A percentile compares a stretch with the other conserved stretches of the same genome.
Conservation (phyloP, 2,888 invertebrate genomes). For the Cactoblastis cactorum region DNA sequence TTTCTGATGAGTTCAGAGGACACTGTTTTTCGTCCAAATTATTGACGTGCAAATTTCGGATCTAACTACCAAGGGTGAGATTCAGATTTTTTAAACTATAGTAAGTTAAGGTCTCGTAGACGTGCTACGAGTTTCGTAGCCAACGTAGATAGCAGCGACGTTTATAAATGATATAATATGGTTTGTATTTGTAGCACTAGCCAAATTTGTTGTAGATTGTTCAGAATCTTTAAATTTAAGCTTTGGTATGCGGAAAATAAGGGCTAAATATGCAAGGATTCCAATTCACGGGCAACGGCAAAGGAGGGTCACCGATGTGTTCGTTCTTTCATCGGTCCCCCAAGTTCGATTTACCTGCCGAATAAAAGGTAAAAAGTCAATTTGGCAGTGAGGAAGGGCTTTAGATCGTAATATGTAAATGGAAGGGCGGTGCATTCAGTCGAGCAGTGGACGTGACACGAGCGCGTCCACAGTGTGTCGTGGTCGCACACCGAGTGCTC, state of each 20-base stretch:
- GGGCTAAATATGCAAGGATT: conserved; percentile 32
- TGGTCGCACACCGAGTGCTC: conserved; percentile 33
- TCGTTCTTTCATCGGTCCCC: conserved; percentile 69
- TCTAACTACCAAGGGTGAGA: conserved; percentile 36
- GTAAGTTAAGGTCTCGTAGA: conserved; percentile 29
- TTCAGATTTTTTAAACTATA: conserved; percentile 21
- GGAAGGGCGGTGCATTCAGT: conserved; percentile 76
- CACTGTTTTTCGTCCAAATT: conserved; percentile 29
- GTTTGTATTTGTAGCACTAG: conserved; percentile 18
- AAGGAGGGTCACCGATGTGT: conserved; percentile 51
- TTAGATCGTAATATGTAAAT: conserved; percentile 71
- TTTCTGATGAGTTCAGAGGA: conserved; percentile 40
- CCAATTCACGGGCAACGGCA: conserved; percentile 38
- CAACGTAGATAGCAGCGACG: conserved; percentile 18
- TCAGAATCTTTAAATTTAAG: conserved; percentile 22
- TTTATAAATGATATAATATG: conserved; percentile 15
- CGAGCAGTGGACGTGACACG: conserved; percentile 43
- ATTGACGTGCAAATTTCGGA: conserved; percentile 37
- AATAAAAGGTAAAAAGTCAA: conserved; percentile 79
- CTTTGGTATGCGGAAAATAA: conserved; percentile 30
- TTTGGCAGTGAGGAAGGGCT: conserved; percentile 75
- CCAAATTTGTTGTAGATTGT: conserved; percentile 10
- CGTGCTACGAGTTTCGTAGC: conserved; percentile 23
- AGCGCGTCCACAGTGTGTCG: conserved; percentile 42
- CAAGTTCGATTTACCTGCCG: conserved; percentile 72